These are phyloP conservation scores for Plotosus lineatus DNA, from an alignment of 2,113 vertebrate species.

Conservation along the genomic window DNA sequence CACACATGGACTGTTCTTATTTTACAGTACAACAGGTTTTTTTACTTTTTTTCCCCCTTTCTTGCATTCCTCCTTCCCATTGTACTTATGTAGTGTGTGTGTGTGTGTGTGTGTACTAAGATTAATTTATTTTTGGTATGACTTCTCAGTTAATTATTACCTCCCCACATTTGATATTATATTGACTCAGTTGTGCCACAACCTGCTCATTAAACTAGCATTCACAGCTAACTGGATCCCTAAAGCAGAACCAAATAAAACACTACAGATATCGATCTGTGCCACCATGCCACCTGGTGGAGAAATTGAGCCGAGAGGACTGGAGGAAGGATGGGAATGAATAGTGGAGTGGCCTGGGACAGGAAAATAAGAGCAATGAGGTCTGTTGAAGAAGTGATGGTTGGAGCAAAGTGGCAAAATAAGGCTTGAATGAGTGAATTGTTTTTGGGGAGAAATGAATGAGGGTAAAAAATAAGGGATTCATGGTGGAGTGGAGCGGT, in stretches of 20 bases:
- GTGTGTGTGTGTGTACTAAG: background rate
- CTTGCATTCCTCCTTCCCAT: background rate
- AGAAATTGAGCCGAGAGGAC: background rate
- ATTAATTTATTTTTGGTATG: background rate
- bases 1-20: background rate
- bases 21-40: background rate
- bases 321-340: background rate
- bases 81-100: background rate
- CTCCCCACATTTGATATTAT: background rate
- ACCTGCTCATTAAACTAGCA: background rate
- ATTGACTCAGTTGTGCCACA: background rate
- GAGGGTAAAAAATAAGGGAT: background rate
- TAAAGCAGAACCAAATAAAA: background rate
- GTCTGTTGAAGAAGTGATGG: background rate
- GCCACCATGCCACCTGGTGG: background rate
- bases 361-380: background rate
- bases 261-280: constrained; percentile 1
- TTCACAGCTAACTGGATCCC: background rate
- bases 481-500: background rate
- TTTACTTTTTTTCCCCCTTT: background rate
- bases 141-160: background rate
- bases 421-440: background rate
- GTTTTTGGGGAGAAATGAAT: background rate
- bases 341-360: background rate
- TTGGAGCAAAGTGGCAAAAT: too few relatives aligned